Percentiles rank a stretch among this genome's conserved stretches.
These are phyloP conservation scores for Leptopilina drosophilae DNA, from an alignment of 2,888 invertebrate genomes.

Conservation along the genomic window DNA sequence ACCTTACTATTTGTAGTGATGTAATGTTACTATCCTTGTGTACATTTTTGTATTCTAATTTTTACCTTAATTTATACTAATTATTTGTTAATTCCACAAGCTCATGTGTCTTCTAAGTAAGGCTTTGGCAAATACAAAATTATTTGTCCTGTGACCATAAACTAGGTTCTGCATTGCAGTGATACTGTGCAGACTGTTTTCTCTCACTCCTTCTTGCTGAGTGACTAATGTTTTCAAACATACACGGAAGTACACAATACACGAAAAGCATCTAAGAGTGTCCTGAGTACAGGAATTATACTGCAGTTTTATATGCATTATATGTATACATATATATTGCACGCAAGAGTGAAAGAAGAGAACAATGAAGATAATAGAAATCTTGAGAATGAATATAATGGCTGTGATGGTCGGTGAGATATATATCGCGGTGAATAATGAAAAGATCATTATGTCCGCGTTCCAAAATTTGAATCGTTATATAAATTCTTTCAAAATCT, in stretches of 20 bases:
- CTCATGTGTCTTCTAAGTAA: constrained; percentile 5
- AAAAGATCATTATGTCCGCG: constrained; percentile 31
- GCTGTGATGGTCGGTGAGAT: constrained; percentile 9
- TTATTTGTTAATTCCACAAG: too few species aligned
- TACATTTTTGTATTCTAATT: too few species aligned
- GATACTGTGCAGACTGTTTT: constrained; percentile 1
- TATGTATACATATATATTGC: neutral
- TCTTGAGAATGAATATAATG: constrained; percentile 26
- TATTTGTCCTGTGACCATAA: constrained; percentile 19
- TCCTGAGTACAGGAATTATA: constrained; percentile 9
- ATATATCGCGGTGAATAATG: constrained; percentile 37
- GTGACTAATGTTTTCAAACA: constrained; percentile 33
- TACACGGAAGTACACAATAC: neutral
- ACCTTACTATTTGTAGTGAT: too few species aligned
- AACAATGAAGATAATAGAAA: constrained; percentile 36
- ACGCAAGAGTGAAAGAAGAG: constrained; percentile 33
- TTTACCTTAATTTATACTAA: too few species aligned
- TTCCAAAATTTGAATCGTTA: constrained; percentile 1
- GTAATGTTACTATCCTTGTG: too few species aligned
- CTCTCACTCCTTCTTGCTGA: neutral
- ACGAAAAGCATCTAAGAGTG: constrained; percentile 26
- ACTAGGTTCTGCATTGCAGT: constrained; percentile 35
- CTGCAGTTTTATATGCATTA: neutral
- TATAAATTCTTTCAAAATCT: constrained; percentile 15
- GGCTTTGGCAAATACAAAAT: constrained; percentile 35